Base-by-base conservation (phyloP, 2,888 invertebrate species). In the Agrotis puta region DNA sequence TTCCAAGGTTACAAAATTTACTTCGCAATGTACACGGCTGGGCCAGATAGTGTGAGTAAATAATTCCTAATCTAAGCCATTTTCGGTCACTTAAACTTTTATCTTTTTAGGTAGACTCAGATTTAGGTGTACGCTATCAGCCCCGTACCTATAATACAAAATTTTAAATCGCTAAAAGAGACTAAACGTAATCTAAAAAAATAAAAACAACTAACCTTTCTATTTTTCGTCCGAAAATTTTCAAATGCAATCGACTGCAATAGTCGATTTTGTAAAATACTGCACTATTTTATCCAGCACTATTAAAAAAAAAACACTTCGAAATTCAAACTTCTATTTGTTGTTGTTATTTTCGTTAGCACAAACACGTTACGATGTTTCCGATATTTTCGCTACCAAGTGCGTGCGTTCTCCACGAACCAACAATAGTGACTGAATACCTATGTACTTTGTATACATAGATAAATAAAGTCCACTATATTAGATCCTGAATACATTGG, bases 401-500 rank as follows among this genome's bases (percentile, higher is more conserved):
- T 22, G 33, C 85, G 83, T 83, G 74, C 81, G 83, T 63, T 14
- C 78, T 2, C 33, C 16, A 0, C 62, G 56, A 27, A n/a, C 39
- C n/a, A 53, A 68, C 57, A 57, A 65, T 66, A 64, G 58, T 75
- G 66, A 83, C 83, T 83, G 83, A 75, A n/a, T 63, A 47, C 33
- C 56, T 56, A 56, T 1, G 18, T 66, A 72, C 43, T 48, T 33
- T 50, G 22, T 45, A 20, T 58, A 73, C 51, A 53, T 58, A 67
- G 70, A 84, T 77, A 77, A 64, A 84, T 77, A 77, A 64, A 65
- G 6, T 64, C 16, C 33, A 74, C 48, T 64, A 62, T 53, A 57
- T 50, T 67, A 20, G 54, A 71, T 73, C 64, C 50, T 65, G 70
- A 65, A 73, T 51, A 71, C 54, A 64, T 65, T 66, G 27, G 50